phyloP scores from a whole-genome alignment of 1,140 invertebrate genomes.

The Zophobas morio region DNA sequence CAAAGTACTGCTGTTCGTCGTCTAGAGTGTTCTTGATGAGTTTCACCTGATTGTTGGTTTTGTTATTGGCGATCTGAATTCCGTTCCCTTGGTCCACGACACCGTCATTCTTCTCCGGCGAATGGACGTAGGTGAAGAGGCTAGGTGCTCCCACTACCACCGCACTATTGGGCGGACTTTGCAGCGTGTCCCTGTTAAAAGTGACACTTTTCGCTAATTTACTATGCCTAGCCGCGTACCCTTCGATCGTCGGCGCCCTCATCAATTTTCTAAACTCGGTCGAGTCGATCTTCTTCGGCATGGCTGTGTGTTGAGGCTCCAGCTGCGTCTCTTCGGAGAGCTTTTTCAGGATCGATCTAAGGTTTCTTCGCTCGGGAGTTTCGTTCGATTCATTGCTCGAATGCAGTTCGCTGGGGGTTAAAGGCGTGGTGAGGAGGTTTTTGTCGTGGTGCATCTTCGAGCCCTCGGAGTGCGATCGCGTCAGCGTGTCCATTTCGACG shows the following conservation, averaged over 20 bases:
- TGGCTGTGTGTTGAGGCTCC: slow-evolving; percentile 65
- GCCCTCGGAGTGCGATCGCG: slow-evolving; percentile 69
- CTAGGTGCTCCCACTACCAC: slow-evolving; percentile 56
- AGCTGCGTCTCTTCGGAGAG: slow-evolving; percentile 77
- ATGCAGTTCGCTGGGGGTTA: slow-evolving; percentile 52
- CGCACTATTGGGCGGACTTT: slow-evolving; percentile 79
- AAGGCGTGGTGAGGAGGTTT: slow-evolving; percentile 58
- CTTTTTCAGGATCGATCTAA: slow-evolving; percentile 90
- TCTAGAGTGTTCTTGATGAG: slow-evolving; percentile 67
- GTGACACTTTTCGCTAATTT: slow-evolving; percentile 92
- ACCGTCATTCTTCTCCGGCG: slow-evolving; percentile 52
- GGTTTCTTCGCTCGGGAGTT: slow-evolving; percentile 83
- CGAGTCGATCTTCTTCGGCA: slow-evolving; percentile 68
- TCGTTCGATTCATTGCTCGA: slow-evolving; percentile 83
- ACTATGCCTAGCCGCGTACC: slow-evolving; percentile 88
- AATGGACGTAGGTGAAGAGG: slow-evolving; percentile 58
- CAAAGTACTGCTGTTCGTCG: slow-evolving; percentile 83
- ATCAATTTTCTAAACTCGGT: slow-evolving; percentile 78
- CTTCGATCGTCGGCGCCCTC: slow-evolving; percentile 86
- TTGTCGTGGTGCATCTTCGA: slow-evolving; percentile 71
- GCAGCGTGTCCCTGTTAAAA: slow-evolving; percentile 87
- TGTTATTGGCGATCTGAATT: slow-evolving; percentile 61
- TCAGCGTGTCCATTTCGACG: slow-evolving; percentile 70
- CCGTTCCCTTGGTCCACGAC: slow-evolving; percentile 59
- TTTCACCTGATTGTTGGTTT: slow-evolving; percentile 64